These are phyloP conservation scores for Lasioglossum calceatum DNA, from an alignment of 2,888 invertebrate species.

Conservation along the genomic window DNA sequence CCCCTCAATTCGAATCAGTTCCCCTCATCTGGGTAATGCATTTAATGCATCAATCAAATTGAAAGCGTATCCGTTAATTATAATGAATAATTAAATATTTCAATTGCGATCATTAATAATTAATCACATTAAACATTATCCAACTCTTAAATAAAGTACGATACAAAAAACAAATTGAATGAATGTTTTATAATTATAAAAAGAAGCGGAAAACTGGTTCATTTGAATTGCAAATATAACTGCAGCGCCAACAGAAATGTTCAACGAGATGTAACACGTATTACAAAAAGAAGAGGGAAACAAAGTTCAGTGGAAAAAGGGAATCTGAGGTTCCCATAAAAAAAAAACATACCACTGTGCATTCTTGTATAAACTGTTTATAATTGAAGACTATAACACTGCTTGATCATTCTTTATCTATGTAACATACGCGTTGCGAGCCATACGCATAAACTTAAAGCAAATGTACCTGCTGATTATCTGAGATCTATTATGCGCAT, in stretches of 20 bases:
- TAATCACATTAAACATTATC: background rate
- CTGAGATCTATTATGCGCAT: slow-evolving; percentile 69
- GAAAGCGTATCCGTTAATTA: background rate
- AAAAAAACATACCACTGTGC: background rate
- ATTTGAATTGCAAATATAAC: background rate
- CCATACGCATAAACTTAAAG: slow-evolving; percentile 15
- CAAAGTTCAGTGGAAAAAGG: background rate
- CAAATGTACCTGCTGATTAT: slow-evolving; percentile 44
- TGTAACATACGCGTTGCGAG: slow-evolving; percentile 3
- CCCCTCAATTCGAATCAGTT: too few relatives aligned
- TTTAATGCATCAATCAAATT: background rate
- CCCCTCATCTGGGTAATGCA: too few relatives aligned
- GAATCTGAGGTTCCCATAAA: background rate
- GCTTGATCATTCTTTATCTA: background rate
- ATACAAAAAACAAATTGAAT: background rate
- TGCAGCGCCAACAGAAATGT: background rate
- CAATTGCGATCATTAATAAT: too few relatives aligned
- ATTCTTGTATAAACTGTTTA: background rate
- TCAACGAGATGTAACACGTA: background rate
- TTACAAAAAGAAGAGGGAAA: background rate
- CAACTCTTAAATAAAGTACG: background rate
- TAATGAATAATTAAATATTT: background rate
- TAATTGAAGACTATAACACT: slow-evolving; percentile 8
- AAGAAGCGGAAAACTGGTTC: background rate
- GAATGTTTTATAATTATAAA: background rate